These are phyloP conservation scores for Bergia puertoricense DNA, from an alignment of 92 coral and sea anemone species.

Conservation along the genomic window DNA sequence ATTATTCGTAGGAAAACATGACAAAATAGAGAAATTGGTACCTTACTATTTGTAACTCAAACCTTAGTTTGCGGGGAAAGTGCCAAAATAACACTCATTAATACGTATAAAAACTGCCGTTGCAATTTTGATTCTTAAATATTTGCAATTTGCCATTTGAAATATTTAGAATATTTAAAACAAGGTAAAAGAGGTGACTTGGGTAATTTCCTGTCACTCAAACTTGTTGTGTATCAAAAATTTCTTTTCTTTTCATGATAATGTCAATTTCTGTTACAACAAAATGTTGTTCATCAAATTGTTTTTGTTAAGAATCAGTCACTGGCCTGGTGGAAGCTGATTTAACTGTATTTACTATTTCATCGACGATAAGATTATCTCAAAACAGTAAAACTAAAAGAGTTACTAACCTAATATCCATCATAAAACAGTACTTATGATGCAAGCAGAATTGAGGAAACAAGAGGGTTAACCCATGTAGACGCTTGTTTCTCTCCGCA, in stretches of 20 bases:
- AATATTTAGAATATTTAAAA: no score
- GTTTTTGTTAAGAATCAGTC: not conserved
- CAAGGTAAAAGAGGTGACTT: not conserved
- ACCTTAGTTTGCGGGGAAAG: not conserved
- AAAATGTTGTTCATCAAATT: no score
- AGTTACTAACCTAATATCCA: not conserved
- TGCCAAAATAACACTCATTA: not conserved
- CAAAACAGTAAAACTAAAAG: not conserved
- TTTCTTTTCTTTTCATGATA: not conserved
- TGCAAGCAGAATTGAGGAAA: not conserved
- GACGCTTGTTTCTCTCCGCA: not conserved
- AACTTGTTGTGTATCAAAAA: not conserved
- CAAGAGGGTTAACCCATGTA: not conserved
- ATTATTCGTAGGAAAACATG: no score
- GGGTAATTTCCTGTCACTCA: not conserved
- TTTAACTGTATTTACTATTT: not conserved
- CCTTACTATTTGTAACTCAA: not conserved
- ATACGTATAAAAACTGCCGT: not conserved
- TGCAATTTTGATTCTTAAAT: no score
- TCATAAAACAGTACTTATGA: not conserved
- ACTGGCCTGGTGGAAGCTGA: not conserved
- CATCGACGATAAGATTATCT: not conserved
- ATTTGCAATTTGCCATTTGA: not conserved
- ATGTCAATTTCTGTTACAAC: not conserved
- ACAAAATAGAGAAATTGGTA: not conserved